Conservation (phyloP, 2,888 invertebrate species). For the Chymomyza procnemis region DNA sequence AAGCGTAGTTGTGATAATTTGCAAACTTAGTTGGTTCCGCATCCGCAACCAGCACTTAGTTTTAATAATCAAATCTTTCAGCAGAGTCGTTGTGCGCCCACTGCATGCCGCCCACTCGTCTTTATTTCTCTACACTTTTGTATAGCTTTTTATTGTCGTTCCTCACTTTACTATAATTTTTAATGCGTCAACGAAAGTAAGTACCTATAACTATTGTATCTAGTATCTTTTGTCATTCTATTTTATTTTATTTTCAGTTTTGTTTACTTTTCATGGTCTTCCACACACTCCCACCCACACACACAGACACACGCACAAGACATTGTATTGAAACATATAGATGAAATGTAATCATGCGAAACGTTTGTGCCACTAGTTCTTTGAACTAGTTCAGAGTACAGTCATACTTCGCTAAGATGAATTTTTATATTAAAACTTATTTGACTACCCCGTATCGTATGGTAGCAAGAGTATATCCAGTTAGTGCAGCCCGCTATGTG, state of each 20-base stretch:
- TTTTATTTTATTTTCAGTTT: constrained; percentile 18
- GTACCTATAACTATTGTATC: neutral
- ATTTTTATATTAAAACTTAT: too few relatives aligned
- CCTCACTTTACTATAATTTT: neutral
- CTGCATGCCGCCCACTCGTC: too few relatives aligned
- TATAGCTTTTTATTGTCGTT: neutral
- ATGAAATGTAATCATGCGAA: constrained; percentile 47
- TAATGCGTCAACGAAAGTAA: neutral
- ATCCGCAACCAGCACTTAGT: too few relatives aligned
- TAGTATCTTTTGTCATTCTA: neutral
- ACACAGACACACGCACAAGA: neutral
- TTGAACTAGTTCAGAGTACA: neutral
- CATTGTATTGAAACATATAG: neutral
- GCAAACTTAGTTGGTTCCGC: too few relatives aligned
- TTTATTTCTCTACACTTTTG: too few relatives aligned
- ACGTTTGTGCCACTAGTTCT: constrained; percentile 17
- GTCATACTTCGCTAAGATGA: neutral
- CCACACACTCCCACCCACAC: neutral
- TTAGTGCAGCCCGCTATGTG: neutral
- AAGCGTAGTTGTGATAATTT: neutral
- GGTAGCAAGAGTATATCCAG: too few relatives aligned
- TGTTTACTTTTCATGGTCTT: constrained; percentile 30
- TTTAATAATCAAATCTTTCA: too few relatives aligned
- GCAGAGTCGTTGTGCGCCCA: neutral
- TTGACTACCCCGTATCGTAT: too few relatives aligned